These are phyloP conservation scores for Nymphalis c-album DNA, from an alignment of 2,888 invertebrate genomes.

Conservation along the genomic window DNA sequence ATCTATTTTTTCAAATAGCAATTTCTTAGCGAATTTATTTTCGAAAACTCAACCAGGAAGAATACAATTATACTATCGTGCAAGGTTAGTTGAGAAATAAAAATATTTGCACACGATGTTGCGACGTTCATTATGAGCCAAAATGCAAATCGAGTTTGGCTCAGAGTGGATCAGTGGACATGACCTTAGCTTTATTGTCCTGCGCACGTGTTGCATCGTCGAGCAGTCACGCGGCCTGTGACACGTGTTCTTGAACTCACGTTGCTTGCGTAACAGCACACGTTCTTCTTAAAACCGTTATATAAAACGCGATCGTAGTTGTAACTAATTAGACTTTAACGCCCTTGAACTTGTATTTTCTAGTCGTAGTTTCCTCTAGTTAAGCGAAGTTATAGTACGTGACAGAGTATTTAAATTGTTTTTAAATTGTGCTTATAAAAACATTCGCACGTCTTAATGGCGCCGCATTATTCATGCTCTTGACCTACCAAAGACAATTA, in stretches of 20 bases:
- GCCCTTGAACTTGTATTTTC: conserved; percentile 41
- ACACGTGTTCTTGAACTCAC: conserved; percentile 78
- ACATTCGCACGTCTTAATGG: conserved; percentile 34
- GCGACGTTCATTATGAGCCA: conserved; percentile 4
- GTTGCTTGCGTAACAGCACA: conserved; percentile 74
- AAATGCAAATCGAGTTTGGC: neutral
- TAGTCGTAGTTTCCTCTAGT: neutral
- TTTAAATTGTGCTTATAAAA: neutral
- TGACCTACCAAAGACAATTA: conserved; percentile 63
- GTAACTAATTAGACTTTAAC: conserved; percentile 60
- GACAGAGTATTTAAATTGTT: neutral
- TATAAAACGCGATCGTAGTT: conserved; percentile 72
- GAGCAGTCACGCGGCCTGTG: conserved; percentile 65
- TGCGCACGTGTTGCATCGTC: conserved; percentile 56
- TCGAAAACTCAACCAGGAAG: neutral
- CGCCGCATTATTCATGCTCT: conserved; percentile 46
- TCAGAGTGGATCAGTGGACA: conserved; percentile 16
- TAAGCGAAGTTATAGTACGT: too few relatives aligned
- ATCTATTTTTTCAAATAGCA: too few relatives aligned
- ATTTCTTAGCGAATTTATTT: too few relatives aligned
- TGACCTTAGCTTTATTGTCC: conserved; percentile 59
- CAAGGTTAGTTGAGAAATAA: neutral
- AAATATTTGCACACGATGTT: neutral
- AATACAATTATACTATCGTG: neutral
- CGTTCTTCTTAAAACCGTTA: conserved; percentile 70